Evolutionary conservation across 2,113 vertebrate species (phyloP).

Genomic region (Physeter macrocephalus): DNA sequence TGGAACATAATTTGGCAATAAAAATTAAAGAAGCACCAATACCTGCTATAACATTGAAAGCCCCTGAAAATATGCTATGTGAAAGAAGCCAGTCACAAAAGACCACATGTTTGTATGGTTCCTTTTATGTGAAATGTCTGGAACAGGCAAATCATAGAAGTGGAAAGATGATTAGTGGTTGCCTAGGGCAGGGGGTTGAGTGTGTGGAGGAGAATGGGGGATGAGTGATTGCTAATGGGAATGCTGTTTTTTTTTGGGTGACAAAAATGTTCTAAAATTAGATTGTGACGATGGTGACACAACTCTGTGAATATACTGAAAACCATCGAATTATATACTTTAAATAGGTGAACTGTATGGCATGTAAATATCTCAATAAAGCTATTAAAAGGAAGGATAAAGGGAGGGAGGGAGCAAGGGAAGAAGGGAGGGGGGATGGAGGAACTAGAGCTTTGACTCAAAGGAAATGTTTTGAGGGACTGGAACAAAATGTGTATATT

Average conservation of each 20-base stretch:
- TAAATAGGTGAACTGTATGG: not conserved
- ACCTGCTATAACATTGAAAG: not conserved
- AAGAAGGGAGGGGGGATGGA: not conserved
- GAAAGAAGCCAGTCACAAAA: not conserved
- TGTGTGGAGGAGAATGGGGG: not conserved
- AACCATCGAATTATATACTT: not conserved
- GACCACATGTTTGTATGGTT: not conserved
- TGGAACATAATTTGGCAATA: not conserved
- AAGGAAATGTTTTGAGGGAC: not conserved
- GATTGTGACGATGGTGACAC: not conserved
- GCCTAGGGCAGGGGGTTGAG: not conserved
- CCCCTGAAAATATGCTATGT: not conserved
- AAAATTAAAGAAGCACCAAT: not conserved
- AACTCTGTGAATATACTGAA: not conserved
- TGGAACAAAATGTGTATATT: not conserved
- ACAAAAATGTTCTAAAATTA: not conserved
- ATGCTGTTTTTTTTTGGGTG: not conserved
- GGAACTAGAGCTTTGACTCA: not conserved
- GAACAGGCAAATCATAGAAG: not conserved
- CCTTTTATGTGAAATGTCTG: not conserved
- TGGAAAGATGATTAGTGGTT: not conserved
- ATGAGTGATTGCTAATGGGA: not conserved
- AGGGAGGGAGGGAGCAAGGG: not conserved
- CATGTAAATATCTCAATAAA: not conserved
- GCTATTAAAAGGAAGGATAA: not conserved